Evolutionary conservation across 2,113 vertebrate genomes (phyloP).

Genomic region (Dinomys branickii): DNA sequence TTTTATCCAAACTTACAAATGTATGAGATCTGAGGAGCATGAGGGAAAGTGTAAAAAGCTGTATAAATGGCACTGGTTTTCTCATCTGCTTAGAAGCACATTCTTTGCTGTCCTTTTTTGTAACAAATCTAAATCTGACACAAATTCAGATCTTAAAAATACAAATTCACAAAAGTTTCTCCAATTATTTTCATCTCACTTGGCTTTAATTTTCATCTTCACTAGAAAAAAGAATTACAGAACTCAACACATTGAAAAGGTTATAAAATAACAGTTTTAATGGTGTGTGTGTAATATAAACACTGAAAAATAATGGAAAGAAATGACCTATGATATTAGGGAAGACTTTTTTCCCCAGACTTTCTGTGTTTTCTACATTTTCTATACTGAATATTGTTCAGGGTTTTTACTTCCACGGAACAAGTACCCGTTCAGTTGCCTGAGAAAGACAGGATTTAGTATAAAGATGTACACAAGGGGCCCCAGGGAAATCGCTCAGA

Average conservation of each 20-base stretch:
- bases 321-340: background rate
- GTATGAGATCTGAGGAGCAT: background rate
- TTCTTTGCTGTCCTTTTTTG: conserved; percentile 37
- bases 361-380: conserved; percentile 19
- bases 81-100: conserved; percentile 26
- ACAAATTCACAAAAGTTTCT: conserved; percentile 11
- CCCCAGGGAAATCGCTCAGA: background rate
- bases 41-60: background rate
- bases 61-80: background rate
- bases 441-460: background rate
- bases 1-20: background rate
- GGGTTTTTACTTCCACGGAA: background rate
- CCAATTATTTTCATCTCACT: conserved; percentile 18
- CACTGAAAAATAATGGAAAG: background rate
- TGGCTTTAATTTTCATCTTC: conserved; percentile 47
- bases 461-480: background rate
- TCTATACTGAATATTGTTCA: background rate
- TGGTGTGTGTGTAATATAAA: background rate
- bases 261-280: conserved; percentile 45
- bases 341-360: background rate
- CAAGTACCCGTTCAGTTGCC: background rate
- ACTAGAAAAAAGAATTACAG: conserved; percentile 3
- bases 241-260: background rate
- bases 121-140: background rate
- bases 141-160: conserved; percentile 55